These are phyloP conservation scores for Ostrea denselamellosa DNA, from an alignment of 1,140 invertebrate genomes.

Conservation along the genomic window DNA sequence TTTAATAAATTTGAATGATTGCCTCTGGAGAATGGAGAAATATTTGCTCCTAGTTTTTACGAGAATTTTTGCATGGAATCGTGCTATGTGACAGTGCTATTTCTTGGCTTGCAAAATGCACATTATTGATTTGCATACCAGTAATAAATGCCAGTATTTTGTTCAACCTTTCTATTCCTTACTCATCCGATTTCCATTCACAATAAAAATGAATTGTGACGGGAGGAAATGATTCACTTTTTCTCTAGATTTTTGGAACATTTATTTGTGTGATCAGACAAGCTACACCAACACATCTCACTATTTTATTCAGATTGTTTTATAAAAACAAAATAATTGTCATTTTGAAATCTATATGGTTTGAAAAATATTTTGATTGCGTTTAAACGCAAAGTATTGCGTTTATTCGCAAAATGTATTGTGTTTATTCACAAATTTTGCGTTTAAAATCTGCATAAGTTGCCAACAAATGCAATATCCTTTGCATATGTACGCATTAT, in stretches of 20 bases:
- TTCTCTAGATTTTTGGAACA: too few species aligned
- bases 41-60: conserved; percentile 14
- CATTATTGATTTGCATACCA: conserved; percentile 28
- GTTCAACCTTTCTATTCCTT: neutral
- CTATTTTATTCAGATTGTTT: neutral
- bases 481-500: too few species aligned
- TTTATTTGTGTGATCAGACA: neutral
- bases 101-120: conserved; percentile 10
- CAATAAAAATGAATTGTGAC: neutral
- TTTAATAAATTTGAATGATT: conserved; percentile 20
- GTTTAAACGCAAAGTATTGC: too few species aligned
- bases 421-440: too few species aligned
- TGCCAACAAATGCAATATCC: too few species aligned
- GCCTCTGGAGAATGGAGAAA: conserved; percentile 25
- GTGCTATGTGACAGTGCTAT: neutral
- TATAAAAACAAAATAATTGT: neutral
- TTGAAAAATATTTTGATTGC: too few species aligned
- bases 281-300: neutral
- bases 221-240: neutral
- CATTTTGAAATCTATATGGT: too few species aligned
- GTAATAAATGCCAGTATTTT: conserved; percentile 26
- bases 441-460: too few species aligned
- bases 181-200: conserved; percentile 14
- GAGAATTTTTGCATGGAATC: neutral
- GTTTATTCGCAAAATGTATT: too few species aligned